These are phyloP conservation scores for Cryptoblepharus egeriae DNA, from an alignment of 2,797 vertebrate genomes.

Conservation along the genomic window DNA sequence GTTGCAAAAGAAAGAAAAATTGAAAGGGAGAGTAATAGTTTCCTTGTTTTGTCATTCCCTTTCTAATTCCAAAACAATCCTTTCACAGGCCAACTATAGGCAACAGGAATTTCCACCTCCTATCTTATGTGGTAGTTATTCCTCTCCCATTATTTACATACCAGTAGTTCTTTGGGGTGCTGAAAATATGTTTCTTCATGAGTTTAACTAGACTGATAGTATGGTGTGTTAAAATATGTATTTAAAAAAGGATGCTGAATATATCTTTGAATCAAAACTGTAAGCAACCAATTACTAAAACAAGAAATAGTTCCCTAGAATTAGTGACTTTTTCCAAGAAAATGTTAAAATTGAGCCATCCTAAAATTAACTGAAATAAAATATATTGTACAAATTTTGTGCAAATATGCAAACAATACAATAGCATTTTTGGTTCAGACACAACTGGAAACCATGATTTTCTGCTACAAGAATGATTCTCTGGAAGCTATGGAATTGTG, in stretches of 20 bases:
- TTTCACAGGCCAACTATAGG: neutral
- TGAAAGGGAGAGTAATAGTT: neutral
- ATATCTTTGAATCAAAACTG: neutral
- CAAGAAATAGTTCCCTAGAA: neutral
- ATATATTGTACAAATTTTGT: neutral
- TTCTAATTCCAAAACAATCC: conserved; percentile 12
- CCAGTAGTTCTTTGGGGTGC: neutral
- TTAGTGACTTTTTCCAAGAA: neutral
- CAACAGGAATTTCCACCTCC: neutral
- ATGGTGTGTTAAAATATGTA: neutral
- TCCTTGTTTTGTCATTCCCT: conserved; percentile 7
- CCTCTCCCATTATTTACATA: neutral
- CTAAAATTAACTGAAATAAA: neutral
- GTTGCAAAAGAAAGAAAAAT: conserved; percentile 21
- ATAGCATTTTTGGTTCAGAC: neutral
- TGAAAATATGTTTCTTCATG: neutral
- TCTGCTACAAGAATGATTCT: no score
- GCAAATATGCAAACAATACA: neutral
- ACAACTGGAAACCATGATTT: no score
- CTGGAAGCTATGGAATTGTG: no score
- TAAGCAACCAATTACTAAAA: neutral
- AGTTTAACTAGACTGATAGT: neutral
- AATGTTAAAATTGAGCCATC: neutral
- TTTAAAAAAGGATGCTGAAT: neutral
- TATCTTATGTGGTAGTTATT: neutral